phyloP scores from a whole-genome alignment of 2,797 vertebrate species.

The Amphiprion clarkii region DNA sequence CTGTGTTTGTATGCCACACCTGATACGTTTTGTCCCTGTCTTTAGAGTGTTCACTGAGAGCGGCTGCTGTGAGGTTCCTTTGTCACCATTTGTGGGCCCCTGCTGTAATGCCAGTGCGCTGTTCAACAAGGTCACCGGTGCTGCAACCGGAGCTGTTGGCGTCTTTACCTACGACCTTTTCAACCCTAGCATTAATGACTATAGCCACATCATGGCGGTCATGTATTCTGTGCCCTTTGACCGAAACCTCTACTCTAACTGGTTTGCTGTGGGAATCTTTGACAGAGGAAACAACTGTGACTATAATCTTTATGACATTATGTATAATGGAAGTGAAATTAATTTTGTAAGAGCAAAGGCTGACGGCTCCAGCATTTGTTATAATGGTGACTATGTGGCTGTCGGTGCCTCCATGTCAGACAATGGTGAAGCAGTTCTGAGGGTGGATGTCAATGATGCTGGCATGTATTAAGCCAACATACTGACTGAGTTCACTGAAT shows the following conservation, averaged over 20 bases:
- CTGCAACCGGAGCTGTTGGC: constrained; percentile 64
- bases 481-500: too few relatives aligned
- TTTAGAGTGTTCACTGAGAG: constrained; percentile 71
- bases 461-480: constrained; percentile 53
- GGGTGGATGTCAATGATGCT: constrained; percentile 64
- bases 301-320: constrained; percentile 61
- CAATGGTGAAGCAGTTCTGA: constrained; percentile 59
- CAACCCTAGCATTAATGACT: constrained; percentile 58
- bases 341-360: constrained; percentile 65
- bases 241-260: constrained; percentile 73
- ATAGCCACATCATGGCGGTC: constrained; percentile 64
- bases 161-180: constrained; percentile 76
- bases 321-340: constrained; percentile 68
- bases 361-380: constrained; percentile 60
- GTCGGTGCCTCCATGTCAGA: constrained; percentile 73
- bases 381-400: constrained; percentile 53
- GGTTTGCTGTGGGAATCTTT: constrained; percentile 74
- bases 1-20: background rate
- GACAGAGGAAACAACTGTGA: constrained; percentile 59
- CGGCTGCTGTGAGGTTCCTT: constrained; percentile 67
- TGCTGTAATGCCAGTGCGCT: constrained; percentile 36
- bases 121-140: constrained; percentile 65
- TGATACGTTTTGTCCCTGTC: background rate
- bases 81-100: constrained; percentile 63
- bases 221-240: constrained; percentile 80